These are phyloP conservation scores for Camponotus floridanus DNA, from an alignment of 1,140 invertebrate genomes.

Conservation along the genomic window DNA sequence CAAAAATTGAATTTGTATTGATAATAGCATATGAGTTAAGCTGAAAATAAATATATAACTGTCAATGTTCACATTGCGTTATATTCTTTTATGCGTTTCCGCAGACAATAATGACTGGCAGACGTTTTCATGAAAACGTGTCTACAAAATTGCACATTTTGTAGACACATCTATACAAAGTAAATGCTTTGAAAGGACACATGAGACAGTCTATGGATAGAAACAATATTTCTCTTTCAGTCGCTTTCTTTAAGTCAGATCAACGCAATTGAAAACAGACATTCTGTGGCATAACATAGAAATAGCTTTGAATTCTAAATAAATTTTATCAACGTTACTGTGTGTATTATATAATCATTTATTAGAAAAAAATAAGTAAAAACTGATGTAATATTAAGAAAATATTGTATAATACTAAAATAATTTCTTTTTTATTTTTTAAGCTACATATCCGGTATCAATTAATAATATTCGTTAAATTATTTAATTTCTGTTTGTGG, in stretches of 20 bases:
- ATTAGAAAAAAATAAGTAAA: too few species aligned
- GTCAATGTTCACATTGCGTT: constrained; percentile 46
- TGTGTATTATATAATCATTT: not conserved
- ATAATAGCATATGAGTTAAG: not conserved
- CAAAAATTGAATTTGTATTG: constrained; percentile 67
- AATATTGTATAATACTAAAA: not conserved
- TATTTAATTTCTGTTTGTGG: not conserved
- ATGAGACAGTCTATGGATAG: not conserved
- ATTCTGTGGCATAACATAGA: not conserved
- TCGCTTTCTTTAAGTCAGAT: constrained; percentile 7
- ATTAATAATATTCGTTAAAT: not conserved
- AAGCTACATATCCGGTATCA: not conserved
- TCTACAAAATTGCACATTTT: not conserved
- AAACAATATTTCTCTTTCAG: constrained; percentile 4
- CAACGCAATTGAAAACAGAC: too few species aligned
- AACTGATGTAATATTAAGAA: not conserved
- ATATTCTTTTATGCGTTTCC: constrained; percentile 34
- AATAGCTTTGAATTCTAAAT: constrained; percentile 17
- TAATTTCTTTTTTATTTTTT: not conserved
- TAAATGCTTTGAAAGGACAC: constrained; percentile 4
- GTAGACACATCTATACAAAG: constrained; percentile 9
- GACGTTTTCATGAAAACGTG: not conserved
- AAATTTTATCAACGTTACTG: not conserved
- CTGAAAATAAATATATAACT: constrained; percentile 68
- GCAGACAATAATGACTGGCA: constrained; percentile 11